A percentile compares a stretch with the other conserved stretches of the same genome.
phyloP scores from a whole-genome alignment of 2,113 vertebrate species.

The Campylorhamphus procurvoides region DNA sequence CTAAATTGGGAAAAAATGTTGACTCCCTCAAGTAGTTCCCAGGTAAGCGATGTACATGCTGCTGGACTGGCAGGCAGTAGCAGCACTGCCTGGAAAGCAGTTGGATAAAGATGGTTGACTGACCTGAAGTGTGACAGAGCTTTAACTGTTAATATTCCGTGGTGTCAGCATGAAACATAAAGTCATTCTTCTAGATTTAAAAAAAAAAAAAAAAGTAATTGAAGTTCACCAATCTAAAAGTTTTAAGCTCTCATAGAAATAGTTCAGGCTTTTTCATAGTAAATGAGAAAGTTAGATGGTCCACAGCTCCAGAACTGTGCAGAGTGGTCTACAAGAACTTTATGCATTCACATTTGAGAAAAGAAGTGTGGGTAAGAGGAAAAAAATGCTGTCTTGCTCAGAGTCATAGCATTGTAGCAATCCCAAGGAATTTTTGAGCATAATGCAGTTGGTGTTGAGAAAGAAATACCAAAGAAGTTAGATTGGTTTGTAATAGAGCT shows the following conservation, averaged over 20 bases:
- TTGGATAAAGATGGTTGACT: neutral
- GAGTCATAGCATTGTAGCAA: neutral
- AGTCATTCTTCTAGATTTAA: neutral
- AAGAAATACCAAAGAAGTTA: conserved; percentile 1
- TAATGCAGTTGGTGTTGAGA: neutral
- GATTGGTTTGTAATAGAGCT: conserved; percentile 31
- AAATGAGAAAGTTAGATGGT: neutral
- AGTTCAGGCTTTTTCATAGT: neutral
- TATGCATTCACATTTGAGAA: neutral
- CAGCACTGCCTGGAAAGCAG: neutral
- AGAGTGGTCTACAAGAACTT: neutral
- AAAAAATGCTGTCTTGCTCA: conserved; percentile 36
- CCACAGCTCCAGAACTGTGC: neutral
- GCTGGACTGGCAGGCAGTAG: neutral
- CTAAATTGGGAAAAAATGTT: neutral
- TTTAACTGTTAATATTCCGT: neutral
- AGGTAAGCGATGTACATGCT: neutral
- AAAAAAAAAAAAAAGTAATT: neutral
- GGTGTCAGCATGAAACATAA: neutral
- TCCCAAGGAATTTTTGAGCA: neutral
- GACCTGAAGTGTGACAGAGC: neutral
- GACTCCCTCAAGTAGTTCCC: neutral
- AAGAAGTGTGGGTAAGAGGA: neutral
- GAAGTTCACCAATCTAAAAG: neutral
- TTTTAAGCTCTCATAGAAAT: neutral